Evolutionary conservation across 1,140 invertebrate species (phyloP).

Genomic region (Drosophila sulfurigaster): DNA sequence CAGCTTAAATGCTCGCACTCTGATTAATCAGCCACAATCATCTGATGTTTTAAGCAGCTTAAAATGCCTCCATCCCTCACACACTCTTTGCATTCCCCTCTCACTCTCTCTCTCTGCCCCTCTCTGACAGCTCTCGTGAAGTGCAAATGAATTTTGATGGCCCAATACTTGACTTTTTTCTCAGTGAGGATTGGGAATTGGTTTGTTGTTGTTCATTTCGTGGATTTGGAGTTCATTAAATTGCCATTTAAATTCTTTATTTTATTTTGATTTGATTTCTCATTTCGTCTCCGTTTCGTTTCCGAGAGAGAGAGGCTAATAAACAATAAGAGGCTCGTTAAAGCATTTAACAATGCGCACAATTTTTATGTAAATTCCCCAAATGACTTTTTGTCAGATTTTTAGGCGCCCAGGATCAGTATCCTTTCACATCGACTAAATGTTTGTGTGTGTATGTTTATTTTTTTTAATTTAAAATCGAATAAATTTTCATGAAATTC

Average conservation of each 20-base stretch:
- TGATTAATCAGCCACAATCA: constrained; percentile 83
- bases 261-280: constrained; percentile 61
- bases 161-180: constrained; percentile 52
- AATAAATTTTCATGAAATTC: constrained; percentile 83
- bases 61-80: constrained; percentile 54
- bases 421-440: constrained; percentile 32
- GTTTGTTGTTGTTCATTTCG: constrained; percentile 61
- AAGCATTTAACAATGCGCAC: constrained; percentile 31
- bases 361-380: constrained; percentile 81
- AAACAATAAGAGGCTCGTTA: constrained; percentile 66
- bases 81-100: neutral
- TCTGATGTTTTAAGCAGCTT: constrained; percentile 83
- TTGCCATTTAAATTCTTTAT: constrained; percentile 80
- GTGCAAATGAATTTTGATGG: constrained; percentile 83
- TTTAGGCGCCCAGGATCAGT: constrained; percentile 59
- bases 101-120: neutral
- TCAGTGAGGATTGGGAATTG: constrained; percentile 6
- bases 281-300: constrained; percentile 15
- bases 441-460: neutral
- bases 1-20: constrained; percentile 79
- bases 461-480: constrained; percentile 81
- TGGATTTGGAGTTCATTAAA: constrained; percentile 82
- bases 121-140: constrained; percentile 55
- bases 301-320: constrained; percentile 22
- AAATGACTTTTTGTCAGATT: constrained; percentile 62